Conservation (phyloP, 2,888 invertebrate species). For the Oxyscelio sp. region DNA sequence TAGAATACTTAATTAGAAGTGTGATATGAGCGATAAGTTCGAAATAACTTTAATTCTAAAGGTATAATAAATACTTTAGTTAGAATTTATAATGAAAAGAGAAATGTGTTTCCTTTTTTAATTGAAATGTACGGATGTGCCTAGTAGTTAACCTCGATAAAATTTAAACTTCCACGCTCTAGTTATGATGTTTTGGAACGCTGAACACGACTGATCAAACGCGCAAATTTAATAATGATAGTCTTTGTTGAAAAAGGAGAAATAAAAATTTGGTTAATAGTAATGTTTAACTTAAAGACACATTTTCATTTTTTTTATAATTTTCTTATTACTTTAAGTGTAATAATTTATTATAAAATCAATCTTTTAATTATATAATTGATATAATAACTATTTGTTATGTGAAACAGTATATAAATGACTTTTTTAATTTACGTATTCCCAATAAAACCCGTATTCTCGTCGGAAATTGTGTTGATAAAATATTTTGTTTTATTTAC, state of each 20-base stretch:
- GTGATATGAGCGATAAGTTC: no score
- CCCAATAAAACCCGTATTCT: constrained; percentile 34
- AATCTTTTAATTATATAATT: constrained; percentile 10
- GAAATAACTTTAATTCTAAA: not conserved
- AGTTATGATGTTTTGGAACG: constrained; percentile 45
- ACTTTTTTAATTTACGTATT: constrained; percentile 15
- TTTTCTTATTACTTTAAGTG: constrained; percentile 1
- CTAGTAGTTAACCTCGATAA: constrained; percentile 33
- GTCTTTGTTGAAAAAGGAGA: not conserved
- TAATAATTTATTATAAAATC: constrained; percentile 17
- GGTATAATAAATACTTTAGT: not conserved
- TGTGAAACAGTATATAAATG: constrained; percentile 7
- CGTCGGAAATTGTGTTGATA: no score
- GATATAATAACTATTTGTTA: constrained; percentile 10
- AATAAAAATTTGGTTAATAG: not conserved
- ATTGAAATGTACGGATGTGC: constrained; percentile 21
- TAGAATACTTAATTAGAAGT: no score
- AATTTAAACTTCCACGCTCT: constrained; percentile 48
- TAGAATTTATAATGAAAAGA: constrained; percentile 1
- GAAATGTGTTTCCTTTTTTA: constrained; percentile 2
- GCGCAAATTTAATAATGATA: constrained; percentile 28
- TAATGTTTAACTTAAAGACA: constrained; percentile 15
- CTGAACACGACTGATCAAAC: constrained; percentile 29
- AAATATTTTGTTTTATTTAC: no score
- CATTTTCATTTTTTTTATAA: constrained; percentile 17